Percentiles rank a stretch among this genome's conserved stretches.
phyloP scores from a whole-genome alignment of 2,888 invertebrate species.

The Alloscopus bannaensis region DNA sequence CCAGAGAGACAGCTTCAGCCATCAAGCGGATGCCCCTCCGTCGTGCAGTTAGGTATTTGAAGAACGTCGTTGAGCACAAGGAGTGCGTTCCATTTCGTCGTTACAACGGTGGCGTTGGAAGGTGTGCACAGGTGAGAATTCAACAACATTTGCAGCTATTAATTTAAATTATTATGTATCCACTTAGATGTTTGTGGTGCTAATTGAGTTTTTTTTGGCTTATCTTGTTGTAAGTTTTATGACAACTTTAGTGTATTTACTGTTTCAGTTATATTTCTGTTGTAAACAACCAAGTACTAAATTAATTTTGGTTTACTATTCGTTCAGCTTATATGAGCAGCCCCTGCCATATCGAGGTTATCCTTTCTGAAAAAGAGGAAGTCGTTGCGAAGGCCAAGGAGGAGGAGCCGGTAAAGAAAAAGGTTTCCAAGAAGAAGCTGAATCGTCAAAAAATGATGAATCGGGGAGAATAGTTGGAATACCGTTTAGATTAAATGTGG shows the following conservation, averaged over 20 bases:
- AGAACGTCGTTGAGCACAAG: slow-evolving; percentile 96
- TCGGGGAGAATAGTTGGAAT: slow-evolving; percentile 72
- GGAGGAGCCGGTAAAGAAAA: slow-evolving; percentile 94
- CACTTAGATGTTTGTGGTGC: no score
- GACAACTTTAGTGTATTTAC: no score
- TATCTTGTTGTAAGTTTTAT: no score
- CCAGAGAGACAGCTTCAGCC: slow-evolving; percentile 97
- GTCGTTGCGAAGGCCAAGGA: slow-evolving; percentile 91
- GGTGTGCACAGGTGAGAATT: slow-evolving; percentile 93
- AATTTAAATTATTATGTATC: no score
- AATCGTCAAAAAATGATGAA: slow-evolving; percentile 93
- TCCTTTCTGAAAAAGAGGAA: slow-evolving; percentile 96
- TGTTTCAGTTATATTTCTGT: no score
- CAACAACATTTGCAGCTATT: no score
- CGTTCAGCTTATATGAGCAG: slow-evolving; percentile 97
- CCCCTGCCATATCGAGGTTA: slow-evolving; percentile 98
- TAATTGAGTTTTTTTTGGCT: no score
- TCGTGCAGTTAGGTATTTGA: slow-evolving; percentile 94
- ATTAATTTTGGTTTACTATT: slow-evolving; percentile 5
- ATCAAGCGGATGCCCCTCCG: slow-evolving; percentile 95
- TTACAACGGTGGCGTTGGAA: slow-evolving; percentile 97
- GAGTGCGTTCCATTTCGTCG: slow-evolving; percentile 98
- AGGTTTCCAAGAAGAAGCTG: slow-evolving; percentile 97
- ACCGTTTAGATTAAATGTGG: no score
- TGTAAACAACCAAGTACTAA: no score